Evolutionary conservation across 2,113 vertebrate genomes (phyloP).

Genomic region (Ailurus styani): DNA sequence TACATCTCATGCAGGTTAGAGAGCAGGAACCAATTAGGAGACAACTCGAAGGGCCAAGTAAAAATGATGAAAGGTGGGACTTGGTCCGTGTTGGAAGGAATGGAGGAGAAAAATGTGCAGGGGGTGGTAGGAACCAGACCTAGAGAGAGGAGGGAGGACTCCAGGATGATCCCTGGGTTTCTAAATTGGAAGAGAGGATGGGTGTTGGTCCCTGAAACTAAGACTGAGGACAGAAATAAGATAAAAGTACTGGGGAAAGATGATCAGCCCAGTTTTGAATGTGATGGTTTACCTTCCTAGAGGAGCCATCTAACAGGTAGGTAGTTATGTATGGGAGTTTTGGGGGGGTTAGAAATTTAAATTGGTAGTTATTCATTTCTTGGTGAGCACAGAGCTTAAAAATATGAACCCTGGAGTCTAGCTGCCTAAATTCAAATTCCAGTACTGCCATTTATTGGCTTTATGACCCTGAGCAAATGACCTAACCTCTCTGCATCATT

Average conservation of each 20-base stretch:
- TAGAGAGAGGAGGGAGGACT: neutral
- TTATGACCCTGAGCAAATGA: neutral
- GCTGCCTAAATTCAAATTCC: neutral
- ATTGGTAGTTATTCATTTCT: neutral
- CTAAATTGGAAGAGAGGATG: neutral
- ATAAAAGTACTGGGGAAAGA: neutral
- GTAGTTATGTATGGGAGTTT: too few species aligned
- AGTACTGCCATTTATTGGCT: neutral
- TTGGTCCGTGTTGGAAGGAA: neutral
- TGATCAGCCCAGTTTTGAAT: neutral
- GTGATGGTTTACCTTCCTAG: neutral
- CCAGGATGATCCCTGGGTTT: neutral
- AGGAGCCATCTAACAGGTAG: neutral
- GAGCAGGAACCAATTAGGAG: neutral
- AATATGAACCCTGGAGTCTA: neutral
- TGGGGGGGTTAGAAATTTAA: neutral
- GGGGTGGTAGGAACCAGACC: neutral
- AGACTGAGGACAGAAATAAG: neutral
- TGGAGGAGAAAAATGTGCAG: neutral
- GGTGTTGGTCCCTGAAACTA: too few species aligned
- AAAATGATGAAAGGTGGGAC: neutral
- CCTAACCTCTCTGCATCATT: neutral
- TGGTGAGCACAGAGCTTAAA: neutral
- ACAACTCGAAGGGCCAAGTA: neutral
- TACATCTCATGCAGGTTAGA: neutral